These are phyloP conservation scores for Dicentrarchus labrax DNA, from an alignment of 2,113 vertebrate genomes.

Conservation along the genomic window DNA sequence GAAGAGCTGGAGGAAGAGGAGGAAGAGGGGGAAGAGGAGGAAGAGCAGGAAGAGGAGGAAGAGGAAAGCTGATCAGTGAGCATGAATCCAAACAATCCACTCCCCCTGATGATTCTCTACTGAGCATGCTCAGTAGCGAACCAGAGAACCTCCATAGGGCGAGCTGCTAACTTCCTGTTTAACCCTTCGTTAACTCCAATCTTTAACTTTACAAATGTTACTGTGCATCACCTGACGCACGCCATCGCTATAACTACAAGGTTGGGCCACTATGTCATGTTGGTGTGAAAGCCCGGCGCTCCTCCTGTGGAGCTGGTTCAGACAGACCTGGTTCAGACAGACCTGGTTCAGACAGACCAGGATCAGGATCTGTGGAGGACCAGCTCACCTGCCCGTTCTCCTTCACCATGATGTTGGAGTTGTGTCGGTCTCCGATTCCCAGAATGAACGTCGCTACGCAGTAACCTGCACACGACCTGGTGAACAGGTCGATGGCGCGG, in stretches of 20 bases:
- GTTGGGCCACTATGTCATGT: no score
- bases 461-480: constrained; percentile 86
- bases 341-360: background rate
- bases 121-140: no score
- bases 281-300: no score
- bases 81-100: no score
- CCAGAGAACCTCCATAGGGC: no score
- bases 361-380: background rate
- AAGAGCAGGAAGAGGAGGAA: background rate
- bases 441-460: constrained; percentile 87
- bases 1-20: constrained; percentile 76
- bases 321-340: background rate
- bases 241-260: no score
- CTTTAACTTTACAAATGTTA: no score
- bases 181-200: no score
- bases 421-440: constrained; percentile 87
- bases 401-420: constrained; percentile 89
- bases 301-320: no score
- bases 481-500: constrained; percentile 86
- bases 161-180: no score
- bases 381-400: constrained; percentile 85
- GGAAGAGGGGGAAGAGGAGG: background rate
- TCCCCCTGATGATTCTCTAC: no score
- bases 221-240: no score
- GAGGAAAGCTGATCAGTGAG: background rate